Conservation (phyloP, 2,888 invertebrate species). For the Thereva unica region DNA sequence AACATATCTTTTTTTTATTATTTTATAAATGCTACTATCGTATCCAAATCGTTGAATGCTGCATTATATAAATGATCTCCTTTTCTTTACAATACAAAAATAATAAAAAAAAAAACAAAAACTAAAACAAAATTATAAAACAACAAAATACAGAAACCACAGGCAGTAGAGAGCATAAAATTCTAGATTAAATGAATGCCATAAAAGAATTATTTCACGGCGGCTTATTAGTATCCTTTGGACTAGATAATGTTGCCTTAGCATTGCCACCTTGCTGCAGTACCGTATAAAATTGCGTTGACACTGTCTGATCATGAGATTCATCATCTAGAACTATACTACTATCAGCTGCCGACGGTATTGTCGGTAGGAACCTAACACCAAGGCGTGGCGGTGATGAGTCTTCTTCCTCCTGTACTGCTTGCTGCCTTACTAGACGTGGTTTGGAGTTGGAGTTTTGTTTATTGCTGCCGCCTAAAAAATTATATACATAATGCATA, state of each 20-base stretch:
- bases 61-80: not conserved
- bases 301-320: conserved; percentile 48
- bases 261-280: conserved; percentile 45
- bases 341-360: conserved; percentile 74
- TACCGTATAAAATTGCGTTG: conserved; percentile 46
- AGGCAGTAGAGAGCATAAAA: no score
- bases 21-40: conserved; percentile 18
- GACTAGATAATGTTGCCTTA: conserved; percentile 49
- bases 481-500: conserved; percentile 20
- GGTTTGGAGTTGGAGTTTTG: conserved; percentile 63
- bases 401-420: conserved; percentile 77
- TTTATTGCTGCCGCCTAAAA: conserved; percentile 54
- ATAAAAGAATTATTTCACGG: conserved; percentile 42
- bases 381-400: conserved; percentile 59
- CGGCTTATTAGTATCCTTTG: conserved; percentile 50
- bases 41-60: not conserved
- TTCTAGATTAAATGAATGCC: no score
- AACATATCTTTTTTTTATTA: conserved; percentile 5
- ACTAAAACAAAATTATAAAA: not conserved
- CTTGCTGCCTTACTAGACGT: conserved; percentile 77
- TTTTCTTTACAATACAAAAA: conserved; percentile 19
- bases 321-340: conserved; percentile 72
- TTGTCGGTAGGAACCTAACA: conserved; percentile 70
- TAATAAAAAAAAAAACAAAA: not conserved
- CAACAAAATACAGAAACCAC: no score